Conservation (phyloP, 2,888 invertebrate species). For the Cataglyphis livida region DNA sequence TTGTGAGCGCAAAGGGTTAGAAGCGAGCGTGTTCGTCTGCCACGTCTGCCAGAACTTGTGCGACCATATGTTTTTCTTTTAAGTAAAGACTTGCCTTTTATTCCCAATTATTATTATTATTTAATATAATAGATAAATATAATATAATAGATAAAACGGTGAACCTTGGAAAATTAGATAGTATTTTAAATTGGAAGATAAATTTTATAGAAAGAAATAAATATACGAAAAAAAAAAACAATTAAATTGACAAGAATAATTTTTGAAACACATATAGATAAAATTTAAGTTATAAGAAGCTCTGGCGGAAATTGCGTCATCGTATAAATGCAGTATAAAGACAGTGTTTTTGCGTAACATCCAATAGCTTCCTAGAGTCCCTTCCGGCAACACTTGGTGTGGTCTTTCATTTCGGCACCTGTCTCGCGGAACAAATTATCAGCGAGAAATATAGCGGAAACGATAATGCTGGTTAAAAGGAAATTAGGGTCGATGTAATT, state of each 20-base stretch:
- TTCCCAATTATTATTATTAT: slow-evolving; percentile 3
- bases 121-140: neutral
- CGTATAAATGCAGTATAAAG: neutral
- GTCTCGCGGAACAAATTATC: slow-evolving; percentile 70
- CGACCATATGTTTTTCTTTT: neutral
- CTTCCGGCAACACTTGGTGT: slow-evolving; percentile 57
- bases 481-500: slow-evolving; percentile 75
- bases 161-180: neutral
- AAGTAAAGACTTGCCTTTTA: neutral
- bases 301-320: neutral
- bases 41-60: neutral
- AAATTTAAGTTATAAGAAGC: neutral
- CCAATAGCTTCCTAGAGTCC: slow-evolving; percentile 21
- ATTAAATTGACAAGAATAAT: neutral
- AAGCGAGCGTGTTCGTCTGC: neutral
- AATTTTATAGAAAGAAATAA: neutral
- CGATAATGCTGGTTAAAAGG: slow-evolving; percentile 74
- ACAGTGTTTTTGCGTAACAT: neutral
- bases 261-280: neutral
- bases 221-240: neutral
- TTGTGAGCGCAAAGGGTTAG: slow-evolving; percentile 14
- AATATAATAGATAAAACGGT: neutral
- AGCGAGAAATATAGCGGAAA: slow-evolving; percentile 52
- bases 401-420: slow-evolving; percentile 73
- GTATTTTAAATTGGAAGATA: neutral